Evolutionary conservation across 1,140 invertebrate species (phyloP), one percentile per base, ranked within the genome.

Genomic region (Drepana arcuata): DNA sequence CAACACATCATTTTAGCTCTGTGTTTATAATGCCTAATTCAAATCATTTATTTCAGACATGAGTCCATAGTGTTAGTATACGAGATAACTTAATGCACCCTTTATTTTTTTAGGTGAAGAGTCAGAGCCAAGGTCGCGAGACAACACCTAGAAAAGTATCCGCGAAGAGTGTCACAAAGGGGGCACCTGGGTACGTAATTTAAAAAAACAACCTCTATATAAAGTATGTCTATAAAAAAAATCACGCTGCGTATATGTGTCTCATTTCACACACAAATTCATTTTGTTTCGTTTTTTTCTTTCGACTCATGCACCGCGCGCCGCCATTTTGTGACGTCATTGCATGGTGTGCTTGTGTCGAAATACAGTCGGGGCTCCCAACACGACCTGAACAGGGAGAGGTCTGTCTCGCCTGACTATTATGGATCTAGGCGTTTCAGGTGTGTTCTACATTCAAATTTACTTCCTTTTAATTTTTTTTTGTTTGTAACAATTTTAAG

Each of bases 361-460:
- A 47, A 34, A 47, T 43, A 54, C 71, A 89, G 88, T 55, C 87
- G 87, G 59, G 88, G 88, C 57, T 90, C 88, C 44, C 88, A 88
- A 72, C 89, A 89, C 83, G 89, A 90, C 69, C 77, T 89, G 54
- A 85, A 79, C 58, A 68, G 81, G 31, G 83, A 85, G 41, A 65
- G 88, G 55, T 88, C 89, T 50, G 77, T 85, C 39, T 89, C 88
- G 52, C 86, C 88, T 36, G 89, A 90, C 72, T 84, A 81, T 56
- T 86, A 86, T 55, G 87, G 88, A 63, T 84, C 85, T 48, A 85
- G 88, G 66, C 86, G 88, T 52, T 88, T 88, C 86, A 90, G 89
- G 89, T 90, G 64, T 73, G 79, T 84, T 75, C 54, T 42, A 21
- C n/a, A n/a, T n/a, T n/a, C n/a, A n/a, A n/a, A n/a, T n/a, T n/a